Base-by-base conservation (phyloP, 2,113 vertebrate species). In the Xenopus laevis region DNA sequence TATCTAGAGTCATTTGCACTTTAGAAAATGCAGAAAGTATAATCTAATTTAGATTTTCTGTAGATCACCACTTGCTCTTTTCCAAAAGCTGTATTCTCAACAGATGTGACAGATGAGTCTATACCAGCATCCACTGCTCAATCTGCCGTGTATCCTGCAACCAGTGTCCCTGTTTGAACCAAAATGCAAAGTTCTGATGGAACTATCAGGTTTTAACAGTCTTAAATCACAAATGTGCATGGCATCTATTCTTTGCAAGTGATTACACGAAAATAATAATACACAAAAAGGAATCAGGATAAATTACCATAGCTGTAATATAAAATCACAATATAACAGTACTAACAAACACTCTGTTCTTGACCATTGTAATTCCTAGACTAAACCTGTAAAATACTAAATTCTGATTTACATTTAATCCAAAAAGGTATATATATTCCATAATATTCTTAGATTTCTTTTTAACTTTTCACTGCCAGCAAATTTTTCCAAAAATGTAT, bases 81-180 rank as follows among this genome's bases (percentile, higher is more conserved):
- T 20, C 63, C 16, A 65, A 46, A 46, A 65, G 63, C 63, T 46
- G 8, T 65, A 44, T 46, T 46, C 40, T 46, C 44, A n/a, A 40
- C 44, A 46, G 63, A n/a, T n/a, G 16, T 65, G 63, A 46, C 63
- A 65, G 63, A 16, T 65, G 63, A 65, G 45, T 16, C 2, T 65
- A 4, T 40, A 45, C 33, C 30, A 65, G 17, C 33, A 45, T 65
- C 30, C 63, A 46, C 40, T 65, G 63, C 63, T 65, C 63, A 65
- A 20, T 46, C 63, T 65, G 44, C 63, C 17, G 44, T 65, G 62
- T 44, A 40, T 62, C 60, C 60, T 62, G 23, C 10, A 44, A 45
- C 16, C 44, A 65, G 33, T 65, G 63, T 46, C 63, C 63, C 63
- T 46, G 44, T 65, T 65, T 65, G 44, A 65, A 65, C 63, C 63